These are phyloP conservation scores for Nothura maculosa DNA, from an alignment of 2,797 vertebrate species.

Conservation along the genomic window DNA sequence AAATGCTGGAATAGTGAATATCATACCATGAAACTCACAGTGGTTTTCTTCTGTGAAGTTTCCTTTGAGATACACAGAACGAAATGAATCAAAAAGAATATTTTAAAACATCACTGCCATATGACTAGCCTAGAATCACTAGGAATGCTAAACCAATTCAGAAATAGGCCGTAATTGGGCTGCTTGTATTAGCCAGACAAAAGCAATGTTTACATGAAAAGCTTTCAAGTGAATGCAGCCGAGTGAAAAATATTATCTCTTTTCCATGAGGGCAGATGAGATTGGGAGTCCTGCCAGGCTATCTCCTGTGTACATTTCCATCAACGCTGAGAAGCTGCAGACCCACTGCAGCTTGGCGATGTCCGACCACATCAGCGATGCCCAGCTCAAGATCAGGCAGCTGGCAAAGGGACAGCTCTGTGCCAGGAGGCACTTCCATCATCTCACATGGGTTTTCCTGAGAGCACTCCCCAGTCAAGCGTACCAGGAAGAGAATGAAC, in stretches of 20 bases:
- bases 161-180: not conserved
- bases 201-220: not conserved
- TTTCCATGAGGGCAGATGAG: not conserved
- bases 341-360: not conserved
- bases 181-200: constrained; percentile 6
- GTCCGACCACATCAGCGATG: not conserved
- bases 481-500: not conserved
- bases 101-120: not conserved
- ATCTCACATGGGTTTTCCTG: not conserved
- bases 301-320: not conserved
- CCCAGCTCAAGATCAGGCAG: not conserved
- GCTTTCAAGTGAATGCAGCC: not conserved
- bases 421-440: not conserved
- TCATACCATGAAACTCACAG: constrained; percentile 20
- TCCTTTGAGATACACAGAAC: not conserved
- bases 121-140: not conserved
- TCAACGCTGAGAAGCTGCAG: constrained; percentile 29
- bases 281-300: not conserved
- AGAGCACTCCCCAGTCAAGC: not conserved
- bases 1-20: constrained; percentile 57
- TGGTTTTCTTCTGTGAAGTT: constrained; percentile 42
- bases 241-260: not conserved
- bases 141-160: constrained; percentile 13
- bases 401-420: not conserved
- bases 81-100: constrained; percentile 7